Evolutionary conservation across 2,113 vertebrate species (phyloP).

Genomic region (Epinephelus lanceolatus): DNA sequence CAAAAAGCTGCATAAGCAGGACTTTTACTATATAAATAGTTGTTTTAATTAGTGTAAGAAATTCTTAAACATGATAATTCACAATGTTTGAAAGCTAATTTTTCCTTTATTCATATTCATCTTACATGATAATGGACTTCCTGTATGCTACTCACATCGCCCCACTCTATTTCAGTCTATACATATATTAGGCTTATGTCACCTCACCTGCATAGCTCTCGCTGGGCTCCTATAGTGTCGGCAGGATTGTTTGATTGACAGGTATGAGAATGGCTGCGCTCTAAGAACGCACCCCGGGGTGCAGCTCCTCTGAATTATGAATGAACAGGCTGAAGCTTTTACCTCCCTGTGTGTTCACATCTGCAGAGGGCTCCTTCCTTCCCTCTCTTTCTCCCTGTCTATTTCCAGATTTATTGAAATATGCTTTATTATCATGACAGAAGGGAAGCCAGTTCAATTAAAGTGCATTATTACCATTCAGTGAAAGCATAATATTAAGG

Average conservation of each 20-base stretch:
- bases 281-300: slow-evolving; percentile 28
- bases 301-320: slow-evolving; percentile 67
- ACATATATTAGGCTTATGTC: neutral
- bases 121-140: neutral
- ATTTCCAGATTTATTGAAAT: neutral
- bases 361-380: slow-evolving; percentile 2
- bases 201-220: neutral
- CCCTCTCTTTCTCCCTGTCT: neutral
- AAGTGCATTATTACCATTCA: neutral
- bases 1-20: neutral
- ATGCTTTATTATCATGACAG: neutral
- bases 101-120: neutral
- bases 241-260: slow-evolving; percentile 55
- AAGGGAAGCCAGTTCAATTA: neutral
- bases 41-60: neutral
- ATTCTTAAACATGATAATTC: neutral
- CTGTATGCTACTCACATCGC: neutral
- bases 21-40: neutral
- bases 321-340: slow-evolving; percentile 51
- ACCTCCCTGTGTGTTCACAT: slow-evolving; percentile 37
- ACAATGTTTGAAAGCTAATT: neutral
- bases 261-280: slow-evolving; percentile 48
- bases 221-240: neutral
- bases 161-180: neutral
- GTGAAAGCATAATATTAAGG: neutral